Evolutionary conservation across 2,888 invertebrate species (phyloP).

Genomic region (Salticus scenicus): DNA sequence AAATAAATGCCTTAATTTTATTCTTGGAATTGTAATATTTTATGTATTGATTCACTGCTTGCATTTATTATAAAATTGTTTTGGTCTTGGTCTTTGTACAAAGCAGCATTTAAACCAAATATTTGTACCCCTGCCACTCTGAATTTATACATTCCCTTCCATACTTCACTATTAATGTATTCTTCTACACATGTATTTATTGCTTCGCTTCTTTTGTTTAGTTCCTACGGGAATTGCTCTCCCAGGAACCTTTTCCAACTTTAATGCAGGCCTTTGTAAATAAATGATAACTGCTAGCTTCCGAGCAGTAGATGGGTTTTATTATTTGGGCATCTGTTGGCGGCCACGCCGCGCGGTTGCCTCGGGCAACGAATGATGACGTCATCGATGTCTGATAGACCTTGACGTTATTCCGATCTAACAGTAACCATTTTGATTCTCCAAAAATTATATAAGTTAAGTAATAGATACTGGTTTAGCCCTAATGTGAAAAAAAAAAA

Average conservation of each 20-base stretch:
- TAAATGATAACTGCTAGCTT: conserved; percentile 46
- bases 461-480: too few species aligned
- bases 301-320: conserved; percentile 34
- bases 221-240: conserved; percentile 17
- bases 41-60: too few species aligned
- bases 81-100: too few species aligned
- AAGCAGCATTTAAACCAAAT: too few species aligned
- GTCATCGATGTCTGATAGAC: conserved; percentile 51
- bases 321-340: conserved; percentile 65
- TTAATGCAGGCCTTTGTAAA: conserved; percentile 50
- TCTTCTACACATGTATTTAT: conserved; percentile 10
- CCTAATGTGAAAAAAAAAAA: too few species aligned
- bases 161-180: neutral
- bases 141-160: too few species aligned
- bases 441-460: neutral
- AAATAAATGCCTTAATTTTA: too few species aligned
- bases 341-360: conserved; percentile 61
- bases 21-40: too few species aligned
- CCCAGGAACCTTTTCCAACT: conserved; percentile 40
- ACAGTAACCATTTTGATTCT: neutral
- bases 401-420: neutral
- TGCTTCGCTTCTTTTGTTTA: neutral
- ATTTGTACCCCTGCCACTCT: too few species aligned
- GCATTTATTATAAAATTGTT: too few species aligned
- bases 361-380: conserved; percentile 55